Percentiles rank a stretch among this genome's conserved stretches.
Conservation (phyloP, 2,113 vertebrate genomes). For the Ictidomys tridecemlineatus region DNA sequence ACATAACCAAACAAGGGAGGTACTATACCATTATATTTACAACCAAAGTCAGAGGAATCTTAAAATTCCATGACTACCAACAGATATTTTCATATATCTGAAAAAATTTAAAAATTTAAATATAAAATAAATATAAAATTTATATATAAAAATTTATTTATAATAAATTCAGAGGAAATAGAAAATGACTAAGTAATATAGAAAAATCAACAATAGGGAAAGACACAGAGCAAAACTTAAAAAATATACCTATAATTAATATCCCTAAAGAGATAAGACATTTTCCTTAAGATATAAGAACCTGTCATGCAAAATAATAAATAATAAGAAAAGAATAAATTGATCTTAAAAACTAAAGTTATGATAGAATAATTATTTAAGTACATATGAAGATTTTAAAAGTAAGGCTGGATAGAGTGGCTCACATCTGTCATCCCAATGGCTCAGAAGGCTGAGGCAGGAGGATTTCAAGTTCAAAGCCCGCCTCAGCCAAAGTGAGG, state of each 20-base stretch:
- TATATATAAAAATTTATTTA: background rate
- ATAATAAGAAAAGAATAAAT: background rate
- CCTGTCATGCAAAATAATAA: background rate
- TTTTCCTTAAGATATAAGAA: constrained; percentile 30
- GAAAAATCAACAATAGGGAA: background rate
- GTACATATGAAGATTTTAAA: background rate
- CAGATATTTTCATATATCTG: background rate
- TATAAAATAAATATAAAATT: too few species aligned
- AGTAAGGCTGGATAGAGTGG: background rate
- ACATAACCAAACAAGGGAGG: background rate
- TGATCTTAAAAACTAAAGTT: background rate
- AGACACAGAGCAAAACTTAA: background rate
- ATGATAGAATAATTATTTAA: background rate
- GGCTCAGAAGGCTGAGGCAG: too few species aligned
- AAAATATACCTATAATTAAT: background rate
- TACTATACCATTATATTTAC: background rate
- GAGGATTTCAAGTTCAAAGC: too few species aligned
- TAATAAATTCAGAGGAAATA: background rate
- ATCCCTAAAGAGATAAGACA: background rate
- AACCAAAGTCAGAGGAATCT: background rate
- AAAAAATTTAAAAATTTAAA: too few species aligned
- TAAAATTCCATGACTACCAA: background rate
- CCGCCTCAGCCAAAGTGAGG: too few species aligned
- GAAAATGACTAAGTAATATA: background rate
- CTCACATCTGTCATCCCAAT: too few species aligned